Evolutionary conservation across 92 coral and sea anemone species (phyloP), one percentile per base, ranked within the genome.

Genomic region (Chrysogorgia sp.): DNA sequence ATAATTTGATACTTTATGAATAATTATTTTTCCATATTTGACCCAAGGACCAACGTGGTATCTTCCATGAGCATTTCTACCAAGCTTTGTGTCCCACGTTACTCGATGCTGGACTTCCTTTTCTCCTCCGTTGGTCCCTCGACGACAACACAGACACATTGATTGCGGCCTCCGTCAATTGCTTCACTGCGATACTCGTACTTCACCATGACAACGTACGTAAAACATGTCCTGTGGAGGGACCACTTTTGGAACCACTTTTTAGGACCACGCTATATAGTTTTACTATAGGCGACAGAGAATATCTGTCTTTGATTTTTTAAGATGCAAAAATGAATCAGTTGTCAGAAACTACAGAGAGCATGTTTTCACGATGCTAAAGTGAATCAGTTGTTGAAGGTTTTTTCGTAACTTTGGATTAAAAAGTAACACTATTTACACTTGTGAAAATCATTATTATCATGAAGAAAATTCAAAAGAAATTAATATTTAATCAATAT

Each of bases 121-220:
- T 96, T 63, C 84, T 96, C 4, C 79, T 96, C 24, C 90, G 99
- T 33, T 96, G 99, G 99, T 84, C 99, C 0, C 82, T 96, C 22
- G 99, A 96, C 83, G 96, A 96, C 75, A 77, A 84, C 58, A 71
- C 90, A 6, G 99, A 91, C 58, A 88, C 96, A 2, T 86, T 87
- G 57, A 67, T 91, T 49, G 93, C 96, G 34, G 97, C 85, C 17
- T 87, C 97, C 22, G 78, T 91, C 17, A 92, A 88, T 70, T 90
- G 97, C 26, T 79, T 96, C 48, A 74, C 96, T 59, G 83, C 97
- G 0, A 55, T 92, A 40, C 85, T 96, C 41, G 84, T 88, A 59
- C 80, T 64, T 2, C 92, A 92, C 37, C 40, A 62, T 58, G 96
- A 92, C 70, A 86, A 92, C 91, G 97, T 92, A 47, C 28, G 71